Evolutionary conservation across 2,888 invertebrate species (phyloP), one percentile per base, ranked within the genome.

Genomic region (Gibbula magus): DNA sequence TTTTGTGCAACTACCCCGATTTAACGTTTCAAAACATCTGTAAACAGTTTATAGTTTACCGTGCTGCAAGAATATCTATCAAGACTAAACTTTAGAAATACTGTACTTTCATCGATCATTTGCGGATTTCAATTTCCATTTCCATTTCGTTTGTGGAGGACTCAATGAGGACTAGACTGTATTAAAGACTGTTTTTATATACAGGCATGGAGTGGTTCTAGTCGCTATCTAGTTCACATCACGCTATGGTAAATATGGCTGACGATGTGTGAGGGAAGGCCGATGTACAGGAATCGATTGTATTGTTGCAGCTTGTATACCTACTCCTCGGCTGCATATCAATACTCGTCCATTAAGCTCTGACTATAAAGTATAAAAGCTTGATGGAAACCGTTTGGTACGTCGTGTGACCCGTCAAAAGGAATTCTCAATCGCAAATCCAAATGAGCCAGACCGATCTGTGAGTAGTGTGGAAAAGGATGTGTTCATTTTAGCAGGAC

Each of bases 321-420:
- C 35, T 70, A 70, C 39, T 70, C 35, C 32, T 29, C 39, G 8
- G 35, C 35, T 3, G 32, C 16, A 32, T 35, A 20, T 39, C 70
- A 35, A 70, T 39, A 70, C 13, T 20, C 35, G 32, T 70, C 70
- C 70, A 70, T 70, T 70, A 70, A 67, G 29, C 4, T 10, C 4
- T 35, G 35, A 70, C n/a, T 70, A 70, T 70, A 70, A 29, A 70
- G 2, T 39, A 70, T 70, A 70, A 39, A 70, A 35, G 32, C 70
- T 32, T 3, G 2, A 35, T 70, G 70, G 16, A 18, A 35, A 70
- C 16, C 35, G 20, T n/a, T 70, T 70, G 70, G 70, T 39, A 39
- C 70, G 70, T 35, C 35, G 16, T 35, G 5, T 35, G 20, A 56
- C 70, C 35, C 32, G 13, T 70, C 18, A 35, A 10, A 25, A 35